Percentiles rank a stretch among this genome's conserved stretches.
Evolutionary conservation across 2,888 invertebrate species (phyloP).

Genomic region (Ditula angustiorana): DNA sequence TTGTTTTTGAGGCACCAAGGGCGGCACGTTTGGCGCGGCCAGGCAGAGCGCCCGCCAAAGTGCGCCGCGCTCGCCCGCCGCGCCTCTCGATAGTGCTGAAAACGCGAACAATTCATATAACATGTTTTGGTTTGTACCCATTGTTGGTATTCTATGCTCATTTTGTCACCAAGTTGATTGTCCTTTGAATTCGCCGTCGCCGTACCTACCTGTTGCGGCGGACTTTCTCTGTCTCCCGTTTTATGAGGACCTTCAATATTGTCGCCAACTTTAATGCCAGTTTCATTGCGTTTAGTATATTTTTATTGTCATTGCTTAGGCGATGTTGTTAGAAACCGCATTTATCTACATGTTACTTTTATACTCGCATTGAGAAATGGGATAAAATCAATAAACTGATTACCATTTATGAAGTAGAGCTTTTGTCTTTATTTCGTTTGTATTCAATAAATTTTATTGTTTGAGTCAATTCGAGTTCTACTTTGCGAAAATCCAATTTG

Average conservation of each 20-base stretch:
- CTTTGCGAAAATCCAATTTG: conserved; percentile 14
- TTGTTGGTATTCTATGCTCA: conserved; percentile 62
- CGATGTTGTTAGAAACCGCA: background rate
- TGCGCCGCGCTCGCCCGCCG: conserved; percentile 65
- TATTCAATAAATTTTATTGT: conserved; percentile 9
- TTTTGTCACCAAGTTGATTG: conserved; percentile 70
- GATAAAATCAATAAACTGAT: conserved; percentile 4
- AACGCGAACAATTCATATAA: conserved; percentile 74
- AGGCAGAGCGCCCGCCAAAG: conserved; percentile 66
- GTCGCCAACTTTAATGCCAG: conserved; percentile 24
- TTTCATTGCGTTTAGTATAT: conserved; percentile 8
- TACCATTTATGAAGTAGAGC: background rate
- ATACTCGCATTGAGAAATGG: background rate
- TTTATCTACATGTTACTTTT: background rate
- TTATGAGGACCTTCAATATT: conserved; percentile 18
- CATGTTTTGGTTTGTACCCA: conserved; percentile 74
- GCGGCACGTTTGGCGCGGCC: conserved; percentile 60
- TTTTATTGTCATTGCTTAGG: conserved; percentile 2
- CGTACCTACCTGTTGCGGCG: conserved; percentile 36
- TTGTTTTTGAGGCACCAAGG: conserved; percentile 62
- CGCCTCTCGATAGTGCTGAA: conserved; percentile 76
- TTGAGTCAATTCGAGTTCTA: conserved; percentile 6
- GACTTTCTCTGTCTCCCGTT: conserved; percentile 27
- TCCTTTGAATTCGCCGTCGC: conserved; percentile 52
- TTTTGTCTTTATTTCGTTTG: background rate